phyloP scores from a whole-genome alignment of 2,797 vertebrate genomes.

The Gouania willdenowi region DNA sequence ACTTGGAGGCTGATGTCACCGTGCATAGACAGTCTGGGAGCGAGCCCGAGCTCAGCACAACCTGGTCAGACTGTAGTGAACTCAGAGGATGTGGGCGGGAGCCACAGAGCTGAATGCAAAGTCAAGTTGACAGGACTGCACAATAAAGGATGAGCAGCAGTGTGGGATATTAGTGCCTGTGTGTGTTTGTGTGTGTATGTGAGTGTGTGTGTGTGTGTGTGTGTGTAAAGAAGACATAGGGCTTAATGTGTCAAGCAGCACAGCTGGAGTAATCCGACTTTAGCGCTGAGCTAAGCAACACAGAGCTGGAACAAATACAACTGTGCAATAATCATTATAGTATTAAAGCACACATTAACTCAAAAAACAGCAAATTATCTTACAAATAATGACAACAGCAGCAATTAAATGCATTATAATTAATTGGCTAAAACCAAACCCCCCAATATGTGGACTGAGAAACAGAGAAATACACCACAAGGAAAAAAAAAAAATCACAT shows the following conservation, averaged over 20 bases:
- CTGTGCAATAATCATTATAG: no score
- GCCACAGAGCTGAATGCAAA: not conserved
- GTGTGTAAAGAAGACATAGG: not conserved
- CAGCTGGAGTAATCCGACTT: slow-evolving; percentile 10
- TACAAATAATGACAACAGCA: no score
- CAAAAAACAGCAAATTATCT: no score
- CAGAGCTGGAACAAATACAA: no score
- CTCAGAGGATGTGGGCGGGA: slow-evolving; percentile 13
- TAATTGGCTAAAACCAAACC: no score
- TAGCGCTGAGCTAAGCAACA: slow-evolving; percentile 27
- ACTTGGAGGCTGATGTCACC: slow-evolving; percentile 72
- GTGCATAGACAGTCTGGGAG: slow-evolving; percentile 32
- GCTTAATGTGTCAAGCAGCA: slow-evolving; percentile 16
- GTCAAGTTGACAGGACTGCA: slow-evolving; percentile 16
- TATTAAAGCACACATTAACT: no score
- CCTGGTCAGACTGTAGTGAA: not conserved
- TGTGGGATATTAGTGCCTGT: not conserved
- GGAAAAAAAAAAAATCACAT: no score
- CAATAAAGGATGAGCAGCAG: not conserved
- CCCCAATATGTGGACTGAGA: no score
- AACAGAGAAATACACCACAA: no score
- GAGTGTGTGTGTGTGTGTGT: not conserved
- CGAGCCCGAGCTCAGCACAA: slow-evolving; percentile 20
- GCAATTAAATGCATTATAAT: no score
- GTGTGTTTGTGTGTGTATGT: not conserved